phyloP scores from a whole-genome alignment of 1,140 invertebrate species.

The Drosophila orena region DNA sequence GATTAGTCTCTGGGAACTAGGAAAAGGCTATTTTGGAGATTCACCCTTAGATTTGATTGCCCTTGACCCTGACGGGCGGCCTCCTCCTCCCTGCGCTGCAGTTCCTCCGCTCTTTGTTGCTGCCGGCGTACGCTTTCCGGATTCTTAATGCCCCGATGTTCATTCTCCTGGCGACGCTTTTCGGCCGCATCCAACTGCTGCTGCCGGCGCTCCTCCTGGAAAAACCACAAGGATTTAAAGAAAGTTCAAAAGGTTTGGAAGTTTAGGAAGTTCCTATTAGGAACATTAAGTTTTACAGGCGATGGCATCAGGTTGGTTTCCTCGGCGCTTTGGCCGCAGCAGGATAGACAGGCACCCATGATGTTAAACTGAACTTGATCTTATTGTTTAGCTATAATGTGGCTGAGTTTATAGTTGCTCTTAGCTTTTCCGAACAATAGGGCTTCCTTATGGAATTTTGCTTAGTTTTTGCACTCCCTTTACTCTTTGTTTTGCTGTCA shows the following conservation, averaged over 20 bases:
- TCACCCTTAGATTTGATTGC: slow-evolving; percentile 61
- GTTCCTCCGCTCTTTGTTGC: slow-evolving; percentile 60
- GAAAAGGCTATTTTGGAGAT: not conserved
- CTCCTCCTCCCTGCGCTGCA: slow-evolving; percentile 66
- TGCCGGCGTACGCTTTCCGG: slow-evolving; percentile 71
- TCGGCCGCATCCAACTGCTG: slow-evolving; percentile 81
- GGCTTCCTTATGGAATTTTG: slow-evolving; percentile 19
- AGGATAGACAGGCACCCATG: slow-evolving; percentile 63
- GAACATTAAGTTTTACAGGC: slow-evolving; percentile 39
- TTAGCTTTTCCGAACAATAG: not conserved
- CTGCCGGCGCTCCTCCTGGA: slow-evolving; percentile 71
- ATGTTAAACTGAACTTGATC: not conserved
- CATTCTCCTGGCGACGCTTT: slow-evolving; percentile 71
- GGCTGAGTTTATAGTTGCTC: slow-evolving; percentile 31
- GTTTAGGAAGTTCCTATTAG: too few relatives aligned
- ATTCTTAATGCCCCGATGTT: slow-evolving; percentile 75
- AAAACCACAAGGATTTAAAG: not conserved
- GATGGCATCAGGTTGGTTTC: slow-evolving; percentile 78
- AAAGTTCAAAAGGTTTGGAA: not conserved
- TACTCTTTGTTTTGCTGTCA: slow-evolving; percentile 60
- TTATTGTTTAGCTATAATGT: slow-evolving; percentile 11
- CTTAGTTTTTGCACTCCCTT: slow-evolving; percentile 44
- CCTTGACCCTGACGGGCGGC: slow-evolving; percentile 69
- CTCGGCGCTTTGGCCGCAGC: slow-evolving; percentile 70
- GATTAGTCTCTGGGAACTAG: not conserved